Percentiles rank a stretch among this genome's conserved stretches.
Conservation (phyloP, 2,797 vertebrate genomes). For the Megaceryle alcyon region DNA sequence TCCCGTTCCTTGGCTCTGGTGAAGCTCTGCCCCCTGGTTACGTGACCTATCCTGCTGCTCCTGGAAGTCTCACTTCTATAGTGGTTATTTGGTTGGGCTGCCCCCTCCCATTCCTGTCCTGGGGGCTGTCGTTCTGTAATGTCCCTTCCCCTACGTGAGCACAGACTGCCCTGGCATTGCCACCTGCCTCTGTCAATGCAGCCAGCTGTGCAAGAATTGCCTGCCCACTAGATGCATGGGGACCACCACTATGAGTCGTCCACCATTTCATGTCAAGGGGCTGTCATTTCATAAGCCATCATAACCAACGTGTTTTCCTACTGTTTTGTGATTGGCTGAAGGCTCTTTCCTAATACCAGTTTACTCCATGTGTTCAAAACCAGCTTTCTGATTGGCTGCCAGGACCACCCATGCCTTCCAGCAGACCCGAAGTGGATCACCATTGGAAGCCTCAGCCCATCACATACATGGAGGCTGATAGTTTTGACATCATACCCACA, state of each 20-base stretch:
- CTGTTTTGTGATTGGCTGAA: neutral
- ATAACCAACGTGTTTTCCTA: neutral
- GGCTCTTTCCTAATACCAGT: neutral
- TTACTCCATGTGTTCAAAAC: neutral
- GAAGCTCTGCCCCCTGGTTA: neutral
- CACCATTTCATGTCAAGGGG: neutral
- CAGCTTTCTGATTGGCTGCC: neutral
- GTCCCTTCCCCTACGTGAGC: rapidly evolving
- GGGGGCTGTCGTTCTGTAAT: neutral
- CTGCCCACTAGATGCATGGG: rapidly evolving
- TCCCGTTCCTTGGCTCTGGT: too few species aligned
- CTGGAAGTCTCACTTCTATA: neutral
- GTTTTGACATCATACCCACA: neutral
- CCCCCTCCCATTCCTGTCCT: neutral
- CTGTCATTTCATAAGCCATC: neutral
- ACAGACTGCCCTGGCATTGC: neutral
- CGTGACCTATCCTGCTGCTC: neutral
- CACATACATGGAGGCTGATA: rapidly evolving
- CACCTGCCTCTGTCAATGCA: neutral
- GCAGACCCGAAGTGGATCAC: neutral
- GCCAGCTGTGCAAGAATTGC: neutral
- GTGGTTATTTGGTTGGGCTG: neutral
- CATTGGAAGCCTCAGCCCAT: neutral
- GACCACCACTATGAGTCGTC: neutral
- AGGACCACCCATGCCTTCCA: neutral